Evolutionary conservation across 2,888 invertebrate genomes (phyloP), one percentile per base, ranked within the genome.

Genomic region (Drosophila maculinotata): DNA sequence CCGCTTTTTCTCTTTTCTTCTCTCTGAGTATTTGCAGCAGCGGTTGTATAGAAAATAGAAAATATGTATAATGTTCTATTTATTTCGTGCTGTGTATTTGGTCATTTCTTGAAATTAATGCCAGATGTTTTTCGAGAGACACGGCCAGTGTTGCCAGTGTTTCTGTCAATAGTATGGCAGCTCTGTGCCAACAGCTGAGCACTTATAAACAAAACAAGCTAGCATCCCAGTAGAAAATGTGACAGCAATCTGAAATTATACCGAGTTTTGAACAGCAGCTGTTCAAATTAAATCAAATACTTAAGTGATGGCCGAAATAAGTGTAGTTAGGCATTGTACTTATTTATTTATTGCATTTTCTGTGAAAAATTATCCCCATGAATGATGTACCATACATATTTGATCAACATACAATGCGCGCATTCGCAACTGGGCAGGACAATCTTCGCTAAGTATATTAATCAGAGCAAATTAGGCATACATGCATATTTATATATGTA

Each of bases 91-190:
- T 54, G 67, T 69, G 57, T 54, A 64, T 75, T 76, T 75, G 38
- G 42, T 69, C 65, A 76, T 69, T 59, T 62, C 65, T 58, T 65
- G 72, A 76, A 76, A 75, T 68, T 6, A 52, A 39, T 59, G 73
- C 75, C 77, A 77, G 77, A 77, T 66, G 66, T 57, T 59, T 57
- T 62, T 54, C 39, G 44, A 57, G 53, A n/a, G n/a, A n/a, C n/a
- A n/a, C n/a, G n/a, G 31, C 26, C 30, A 12, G 7, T 0, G 74
- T 41, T 76, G 67, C 67, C 72, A 65, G 47, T 28, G 14, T 15
- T 20, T 23, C 1, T n/a, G n/a, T n/a, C 1, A 47, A 15, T 30
- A n/a, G 15, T 44, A 35, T 65, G 76, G 74, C 74, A 76, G 20
- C 76, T 30, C 62, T 54, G 23, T 28, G 10, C 9, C 2, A 41